Evolutionary conservation across 2,888 invertebrate species (phyloP), one percentile per base, ranked within the genome.

Genomic region (Unio delphinus): DNA sequence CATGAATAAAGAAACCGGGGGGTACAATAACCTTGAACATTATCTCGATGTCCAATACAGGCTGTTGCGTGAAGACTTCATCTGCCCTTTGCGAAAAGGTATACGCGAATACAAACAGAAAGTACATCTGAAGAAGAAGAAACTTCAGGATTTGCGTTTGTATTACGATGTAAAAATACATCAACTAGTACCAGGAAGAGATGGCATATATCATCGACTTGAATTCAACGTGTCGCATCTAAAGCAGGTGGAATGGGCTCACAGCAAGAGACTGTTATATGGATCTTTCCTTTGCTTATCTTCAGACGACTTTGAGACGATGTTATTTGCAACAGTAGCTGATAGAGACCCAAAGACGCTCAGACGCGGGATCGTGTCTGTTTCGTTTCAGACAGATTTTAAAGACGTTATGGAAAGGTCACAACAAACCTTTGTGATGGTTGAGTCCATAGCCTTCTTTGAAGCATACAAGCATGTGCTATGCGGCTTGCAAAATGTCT

Each of bases 21-120:
- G 91, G 0, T 95, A 94, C 86, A 85, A 90, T 1, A 91, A 91
- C 83, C 91, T 94, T 1, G 92, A 93, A 61, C 93, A 95, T 83
- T 96, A 96, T 86, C 90, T 96, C 30, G 94, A 95, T 80, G 91
- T 85, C 8, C 96, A 96, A 81, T 95, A 95, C 84, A 92, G 94
- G 54, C 90, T 96, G 55, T 86, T 96, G 61, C 90, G 95, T 54
- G 95, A 96, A 90, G 96, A 96, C 89, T 95, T 94, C 84, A 92
- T 95, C 54, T 91, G 92, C 28, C 95, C 95, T 0, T 87, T 96
- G 45, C 90, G 94, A 56, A 92, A 93, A 83, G 94, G 94, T 74
- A 64, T 75, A 5, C 18, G 17, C n/a, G 70, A 73, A 17, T 73
- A 66, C 58, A 59, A 61, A 15, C 3, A 55, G 55, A 23, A 57